A percentile compares a stretch with the other conserved stretches of the same genome.
phyloP scores from a whole-genome alignment of 1,140 invertebrate species.

The Pachyrhynchus sulphureomaculatus region DNA sequence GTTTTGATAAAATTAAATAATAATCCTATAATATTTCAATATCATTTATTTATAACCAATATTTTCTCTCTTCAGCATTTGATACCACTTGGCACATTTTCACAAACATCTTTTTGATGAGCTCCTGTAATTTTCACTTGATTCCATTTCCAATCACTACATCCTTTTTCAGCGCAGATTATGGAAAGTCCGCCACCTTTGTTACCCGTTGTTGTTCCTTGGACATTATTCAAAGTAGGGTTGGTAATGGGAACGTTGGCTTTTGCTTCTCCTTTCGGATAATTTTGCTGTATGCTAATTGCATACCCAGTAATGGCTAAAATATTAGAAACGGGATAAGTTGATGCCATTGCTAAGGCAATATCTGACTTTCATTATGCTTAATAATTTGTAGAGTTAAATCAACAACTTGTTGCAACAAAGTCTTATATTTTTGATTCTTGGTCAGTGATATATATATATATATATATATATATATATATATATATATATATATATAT shows the following conservation, averaged over 20 bases:
- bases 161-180: background rate
- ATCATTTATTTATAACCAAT: too few species aligned
- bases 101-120: background rate
- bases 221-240: background rate
- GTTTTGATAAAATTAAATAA: too few species aligned
- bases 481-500: too few species aligned
- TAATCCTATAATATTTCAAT: too few species aligned
- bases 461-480: too few species aligned
- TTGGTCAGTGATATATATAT: too few species aligned
- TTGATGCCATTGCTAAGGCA: too few species aligned
- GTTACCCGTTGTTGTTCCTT: background rate
- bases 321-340: too few species aligned
- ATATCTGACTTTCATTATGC: too few species aligned
- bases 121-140: background rate
- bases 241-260: background rate
- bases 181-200: background rate
- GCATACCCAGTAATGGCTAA: background rate
- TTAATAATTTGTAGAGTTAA: too few species aligned
- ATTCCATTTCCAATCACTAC: background rate
- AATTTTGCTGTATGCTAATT: background rate
- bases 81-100: background rate
- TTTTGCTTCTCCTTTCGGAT: background rate
- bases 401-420: too few species aligned
- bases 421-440: too few species aligned
- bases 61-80: background rate